These are phyloP conservation scores for Monomorium pharaonis DNA, from an alignment of 1,140 invertebrate genomes.

Conservation along the genomic window DNA sequence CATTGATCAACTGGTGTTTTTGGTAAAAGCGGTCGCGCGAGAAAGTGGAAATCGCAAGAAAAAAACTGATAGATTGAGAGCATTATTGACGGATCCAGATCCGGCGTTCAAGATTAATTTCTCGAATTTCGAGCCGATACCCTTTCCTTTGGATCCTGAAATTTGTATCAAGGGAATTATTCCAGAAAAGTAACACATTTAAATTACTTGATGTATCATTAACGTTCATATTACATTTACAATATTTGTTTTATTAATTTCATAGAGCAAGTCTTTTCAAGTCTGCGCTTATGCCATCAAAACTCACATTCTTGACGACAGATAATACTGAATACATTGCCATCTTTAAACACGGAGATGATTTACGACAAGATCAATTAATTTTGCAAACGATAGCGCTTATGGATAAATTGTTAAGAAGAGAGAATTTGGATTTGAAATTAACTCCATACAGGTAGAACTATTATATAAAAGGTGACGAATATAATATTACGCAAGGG, in stretches of 20 bases:
- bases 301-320: constrained; percentile 95
- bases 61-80: constrained; percentile 95
- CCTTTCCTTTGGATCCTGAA: constrained; percentile 97
- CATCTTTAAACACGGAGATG: constrained; percentile 99
- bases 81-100: constrained; percentile 92
- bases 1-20: constrained; percentile 94
- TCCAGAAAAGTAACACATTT: constrained; percentile 88
- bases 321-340: constrained; percentile 95
- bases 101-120: constrained; percentile 94
- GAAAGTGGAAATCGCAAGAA: constrained; percentile 97
- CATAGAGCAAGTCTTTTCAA: constrained; percentile 96
- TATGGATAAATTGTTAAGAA: constrained; percentile 97
- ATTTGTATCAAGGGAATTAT: constrained; percentile 96
- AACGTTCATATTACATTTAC: constrained; percentile 8
- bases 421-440: constrained; percentile 98
- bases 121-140: constrained; percentile 95
- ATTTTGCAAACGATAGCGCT: constrained; percentile 98
- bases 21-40: constrained; percentile 96
- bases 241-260: constrained; percentile 52
- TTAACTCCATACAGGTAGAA: constrained; percentile 95
- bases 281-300: constrained; percentile 98
- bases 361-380: constrained; percentile 99
- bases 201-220: constrained; percentile 31
- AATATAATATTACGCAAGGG: neutral
- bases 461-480: constrained; percentile 43